A percentile compares a stretch with the other conserved stretches of the same genome.
These are phyloP conservation scores for Ischnus inquisitorius DNA, from an alignment of 2,888 invertebrate species.

Conservation along the genomic window DNA sequence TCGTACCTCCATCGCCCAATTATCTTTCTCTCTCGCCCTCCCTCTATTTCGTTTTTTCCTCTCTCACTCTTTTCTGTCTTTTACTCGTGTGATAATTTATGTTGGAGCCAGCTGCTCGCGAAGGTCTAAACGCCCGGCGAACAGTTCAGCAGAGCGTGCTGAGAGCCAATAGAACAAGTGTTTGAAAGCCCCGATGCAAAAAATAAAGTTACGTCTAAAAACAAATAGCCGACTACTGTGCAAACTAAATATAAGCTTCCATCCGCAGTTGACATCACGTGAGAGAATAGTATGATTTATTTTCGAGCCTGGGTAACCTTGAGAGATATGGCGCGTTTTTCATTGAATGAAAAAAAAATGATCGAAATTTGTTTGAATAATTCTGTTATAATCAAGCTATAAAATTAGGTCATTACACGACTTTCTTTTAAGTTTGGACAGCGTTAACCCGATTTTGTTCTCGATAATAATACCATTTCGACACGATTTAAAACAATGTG, in stretches of 20 bases:
- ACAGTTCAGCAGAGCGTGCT: not conserved
- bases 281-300: not conserved
- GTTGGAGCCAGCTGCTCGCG: not conserved
- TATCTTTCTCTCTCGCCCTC: constrained; percentile 7
- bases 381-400: no score
- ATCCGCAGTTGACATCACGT: not conserved
- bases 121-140: not conserved
- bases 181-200: not conserved
- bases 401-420: no score
- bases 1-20: not conserved
- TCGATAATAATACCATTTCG: no score
- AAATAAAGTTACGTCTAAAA: not conserved
- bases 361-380: no score
- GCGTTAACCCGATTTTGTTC: no score
- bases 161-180: not conserved
- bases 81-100: constrained; percentile 26
- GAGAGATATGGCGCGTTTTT: no score
- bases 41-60: not conserved
- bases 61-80: not conserved
- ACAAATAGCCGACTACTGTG: not conserved
- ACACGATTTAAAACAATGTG: no score
- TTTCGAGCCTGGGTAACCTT: not conserved
- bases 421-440: no score
- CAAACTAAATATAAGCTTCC: not conserved
- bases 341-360: no score